Evolutionary conservation across 1,140 invertebrate genomes (phyloP).

Genomic region (Eupeodes corollae): DNA sequence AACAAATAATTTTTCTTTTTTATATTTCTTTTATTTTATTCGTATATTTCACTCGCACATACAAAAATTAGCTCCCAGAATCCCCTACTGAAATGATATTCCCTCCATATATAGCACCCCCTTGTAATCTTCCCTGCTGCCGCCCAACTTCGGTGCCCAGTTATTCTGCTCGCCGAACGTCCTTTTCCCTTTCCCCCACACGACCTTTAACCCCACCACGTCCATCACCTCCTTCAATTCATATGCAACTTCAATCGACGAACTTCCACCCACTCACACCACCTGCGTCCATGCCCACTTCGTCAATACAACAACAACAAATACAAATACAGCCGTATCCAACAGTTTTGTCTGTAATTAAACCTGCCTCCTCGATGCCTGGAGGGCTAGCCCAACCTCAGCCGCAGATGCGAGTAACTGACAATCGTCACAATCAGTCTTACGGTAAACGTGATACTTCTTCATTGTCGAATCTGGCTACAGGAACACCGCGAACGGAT

Average conservation of each 20-base stretch:
- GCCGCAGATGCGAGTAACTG: background rate
- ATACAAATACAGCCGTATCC: slow-evolving; percentile 15
- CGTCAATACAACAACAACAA: slow-evolving; percentile 4
- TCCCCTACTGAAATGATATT: slow-evolving; percentile 36
- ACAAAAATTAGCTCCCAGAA: slow-evolving; percentile 25
- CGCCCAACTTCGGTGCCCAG: slow-evolving; percentile 29
- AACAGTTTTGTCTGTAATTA: slow-evolving; percentile 23
- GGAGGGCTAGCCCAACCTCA: slow-evolving; percentile 14
- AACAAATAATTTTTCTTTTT: slow-evolving; percentile 7
- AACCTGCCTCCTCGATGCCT: slow-evolving; percentile 32
- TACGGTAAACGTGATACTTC: slow-evolving; percentile 8
- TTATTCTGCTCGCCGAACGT: slow-evolving; percentile 19
- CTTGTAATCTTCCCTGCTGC: slow-evolving; percentile 33
- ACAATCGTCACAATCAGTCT: background rate
- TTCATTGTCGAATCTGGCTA: slow-evolving; percentile 15
- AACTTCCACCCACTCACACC: slow-evolving; percentile 1
- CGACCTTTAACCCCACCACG: slow-evolving; percentile 23
- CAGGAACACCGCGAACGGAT: slow-evolving; percentile 10
- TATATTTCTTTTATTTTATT: slow-evolving; percentile 26
- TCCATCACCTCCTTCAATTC: slow-evolving; percentile 17
- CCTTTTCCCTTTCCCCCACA: slow-evolving; percentile 19
- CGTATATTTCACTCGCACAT: slow-evolving; percentile 3
- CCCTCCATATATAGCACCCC: slow-evolving; percentile 33
- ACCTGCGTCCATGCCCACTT: background rate
- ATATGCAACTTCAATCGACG: background rate